A percentile compares a stretch with the other conserved stretches of the same genome.
phyloP scores from a whole-genome alignment of 1,140 invertebrate genomes.

The Arion vulgaris region DNA sequence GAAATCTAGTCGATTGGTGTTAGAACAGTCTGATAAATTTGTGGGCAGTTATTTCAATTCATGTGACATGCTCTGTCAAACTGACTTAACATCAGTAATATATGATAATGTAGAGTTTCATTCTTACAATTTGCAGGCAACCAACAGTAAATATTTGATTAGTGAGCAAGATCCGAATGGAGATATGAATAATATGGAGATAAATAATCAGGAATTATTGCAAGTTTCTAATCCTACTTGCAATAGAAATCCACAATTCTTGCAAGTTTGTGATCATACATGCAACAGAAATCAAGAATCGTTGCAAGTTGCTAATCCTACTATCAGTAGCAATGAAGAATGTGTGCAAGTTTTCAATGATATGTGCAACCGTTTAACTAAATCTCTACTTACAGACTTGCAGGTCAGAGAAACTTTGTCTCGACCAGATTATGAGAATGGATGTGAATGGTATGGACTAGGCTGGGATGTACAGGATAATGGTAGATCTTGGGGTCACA shows the following conservation, averaged over 20 bases:
- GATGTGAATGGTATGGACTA: conserved; percentile 66
- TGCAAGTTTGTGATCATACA: background rate
- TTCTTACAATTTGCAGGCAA: background rate
- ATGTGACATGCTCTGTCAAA: background rate
- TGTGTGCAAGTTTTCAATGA: too few species aligned
- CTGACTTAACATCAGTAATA: background rate
- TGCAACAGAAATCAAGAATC: background rate
- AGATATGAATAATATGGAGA: background rate
- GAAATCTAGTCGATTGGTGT: background rate
- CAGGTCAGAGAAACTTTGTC: conserved; percentile 12
- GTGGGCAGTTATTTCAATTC: background rate
- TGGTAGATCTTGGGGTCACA: conserved; percentile 64
- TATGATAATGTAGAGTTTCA: background rate
- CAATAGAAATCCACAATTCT: background rate
- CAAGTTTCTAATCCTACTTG: too few species aligned
- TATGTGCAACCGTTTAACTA: background rate
- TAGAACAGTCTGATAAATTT: background rate
- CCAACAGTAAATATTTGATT: background rate
- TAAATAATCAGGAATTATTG: too few species aligned
- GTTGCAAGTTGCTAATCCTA: too few species aligned
- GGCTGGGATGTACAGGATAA: conserved; percentile 65
- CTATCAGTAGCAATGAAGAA: too few species aligned
- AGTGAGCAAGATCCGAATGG: background rate
- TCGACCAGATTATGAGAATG: conserved; percentile 36
- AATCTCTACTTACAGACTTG: background rate